These are phyloP conservation scores for Lasioglossum marginatum DNA, from an alignment of 2,888 invertebrate genomes.

Conservation along the genomic window DNA sequence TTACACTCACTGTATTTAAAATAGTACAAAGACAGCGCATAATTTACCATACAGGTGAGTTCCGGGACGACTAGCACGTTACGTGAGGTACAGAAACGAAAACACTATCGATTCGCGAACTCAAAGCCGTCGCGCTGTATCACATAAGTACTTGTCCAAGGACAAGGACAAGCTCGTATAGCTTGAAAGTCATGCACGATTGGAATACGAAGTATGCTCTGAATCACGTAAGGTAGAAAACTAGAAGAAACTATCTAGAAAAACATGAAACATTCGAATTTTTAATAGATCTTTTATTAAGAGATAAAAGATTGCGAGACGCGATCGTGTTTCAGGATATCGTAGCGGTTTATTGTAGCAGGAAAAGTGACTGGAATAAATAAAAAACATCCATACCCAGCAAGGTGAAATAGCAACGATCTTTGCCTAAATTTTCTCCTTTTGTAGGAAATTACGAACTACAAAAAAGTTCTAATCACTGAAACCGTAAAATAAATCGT, in stretches of 20 bases:
- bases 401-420: too few relatives aligned
- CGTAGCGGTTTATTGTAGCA: too few relatives aligned
- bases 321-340: too few relatives aligned
- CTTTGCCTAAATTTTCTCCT: too few relatives aligned
- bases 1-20: too few relatives aligned
- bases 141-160: constrained; percentile 40
- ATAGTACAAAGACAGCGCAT: not conserved
- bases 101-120: constrained; percentile 39
- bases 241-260: not conserved
- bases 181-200: constrained; percentile 29
- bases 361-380: too few relatives aligned
- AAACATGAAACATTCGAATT: not conserved
- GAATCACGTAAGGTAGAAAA: constrained; percentile 24
- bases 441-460: too few relatives aligned
- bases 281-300: too few relatives aligned
- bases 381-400: too few relatives aligned
- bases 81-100: constrained; percentile 25
- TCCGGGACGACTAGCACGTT: constrained; percentile 19
- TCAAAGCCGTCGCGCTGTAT: constrained; percentile 24
- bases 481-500: too few relatives aligned
- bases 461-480: too few relatives aligned
- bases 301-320: too few relatives aligned
- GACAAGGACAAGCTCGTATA: constrained; percentile 56
- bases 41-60: not conserved
- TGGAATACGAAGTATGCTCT: constrained; percentile 44